Conservation (phyloP, 1,140 invertebrate genomes). For the Lordiphosa collinella region DNA sequence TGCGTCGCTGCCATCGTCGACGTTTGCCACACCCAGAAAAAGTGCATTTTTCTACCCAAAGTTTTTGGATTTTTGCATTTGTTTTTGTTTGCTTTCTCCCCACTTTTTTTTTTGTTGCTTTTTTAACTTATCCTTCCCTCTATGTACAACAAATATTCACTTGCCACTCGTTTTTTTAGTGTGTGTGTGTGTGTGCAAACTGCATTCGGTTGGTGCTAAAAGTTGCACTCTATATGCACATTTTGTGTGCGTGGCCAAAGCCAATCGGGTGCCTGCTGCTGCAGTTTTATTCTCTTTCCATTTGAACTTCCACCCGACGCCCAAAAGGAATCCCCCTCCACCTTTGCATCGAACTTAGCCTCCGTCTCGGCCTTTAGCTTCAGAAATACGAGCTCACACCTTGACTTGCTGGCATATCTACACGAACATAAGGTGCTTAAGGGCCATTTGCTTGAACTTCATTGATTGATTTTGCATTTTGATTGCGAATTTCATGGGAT, state of each 20-base stretch:
- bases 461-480: not conserved
- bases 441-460: too few relatives aligned
- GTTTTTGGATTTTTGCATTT: constrained; percentile 43
- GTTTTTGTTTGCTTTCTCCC: constrained; percentile 29
- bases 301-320: constrained; percentile 6
- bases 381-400: constrained; percentile 2
- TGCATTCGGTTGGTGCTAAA: constrained; percentile 79
- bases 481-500: too few relatives aligned
- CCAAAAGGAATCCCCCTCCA: too few relatives aligned
- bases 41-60: constrained; percentile 69
- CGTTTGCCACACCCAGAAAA: constrained; percentile 73
- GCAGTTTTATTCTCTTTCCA: constrained; percentile 55
- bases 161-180: constrained; percentile 53
- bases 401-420: not conserved
- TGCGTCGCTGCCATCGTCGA: constrained; percentile 7
- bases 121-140: constrained; percentile 33
- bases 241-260: constrained; percentile 76
- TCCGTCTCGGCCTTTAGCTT: constrained; percentile 14
- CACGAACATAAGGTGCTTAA: too few relatives aligned
- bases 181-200: constrained; percentile 49
- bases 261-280: constrained; percentile 71
- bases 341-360: constrained; percentile 8
- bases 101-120: constrained; percentile 31
- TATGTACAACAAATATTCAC: constrained; percentile 75
- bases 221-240: constrained; percentile 79